phyloP scores from a whole-genome alignment of 2,113 vertebrate species.

The Notiomystis cincta region DNA sequence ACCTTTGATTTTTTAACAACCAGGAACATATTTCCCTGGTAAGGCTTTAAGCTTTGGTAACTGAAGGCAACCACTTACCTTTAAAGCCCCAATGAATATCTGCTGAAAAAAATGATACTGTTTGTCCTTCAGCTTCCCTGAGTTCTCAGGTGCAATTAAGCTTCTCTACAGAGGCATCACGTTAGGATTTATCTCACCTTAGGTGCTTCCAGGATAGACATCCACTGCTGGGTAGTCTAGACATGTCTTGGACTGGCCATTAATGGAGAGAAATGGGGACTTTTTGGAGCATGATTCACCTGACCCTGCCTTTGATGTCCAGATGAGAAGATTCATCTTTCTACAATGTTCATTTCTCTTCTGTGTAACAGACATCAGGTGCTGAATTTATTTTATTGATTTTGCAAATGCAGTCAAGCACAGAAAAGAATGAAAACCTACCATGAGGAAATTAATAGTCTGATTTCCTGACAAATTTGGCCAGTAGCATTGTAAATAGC shows the following conservation, averaged over 20 bases:
- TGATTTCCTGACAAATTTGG: neutral
- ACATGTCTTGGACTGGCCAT: neutral
- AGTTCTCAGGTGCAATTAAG: neutral
- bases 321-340: neutral
- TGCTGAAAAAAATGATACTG: neutral
- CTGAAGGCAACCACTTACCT: neutral
- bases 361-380: neutral
- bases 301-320: neutral
- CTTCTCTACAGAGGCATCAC: neutral
- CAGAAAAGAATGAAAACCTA: neutral
- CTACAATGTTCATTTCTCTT: neutral
- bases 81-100: neutral
- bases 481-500: neutral
- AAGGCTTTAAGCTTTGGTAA: neutral
- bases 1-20: neutral
- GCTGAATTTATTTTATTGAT: neutral
- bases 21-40: neutral
- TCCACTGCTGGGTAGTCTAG: slow-evolving; percentile 9
- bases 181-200: neutral
- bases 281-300: neutral
- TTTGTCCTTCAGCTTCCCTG: neutral
- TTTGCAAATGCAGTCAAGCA: neutral
- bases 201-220: neutral
- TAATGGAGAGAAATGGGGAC: neutral
- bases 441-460: neutral